phyloP scores from a whole-genome alignment of 2,113 vertebrate genomes.

The Corvus hawaiiensis region DNA sequence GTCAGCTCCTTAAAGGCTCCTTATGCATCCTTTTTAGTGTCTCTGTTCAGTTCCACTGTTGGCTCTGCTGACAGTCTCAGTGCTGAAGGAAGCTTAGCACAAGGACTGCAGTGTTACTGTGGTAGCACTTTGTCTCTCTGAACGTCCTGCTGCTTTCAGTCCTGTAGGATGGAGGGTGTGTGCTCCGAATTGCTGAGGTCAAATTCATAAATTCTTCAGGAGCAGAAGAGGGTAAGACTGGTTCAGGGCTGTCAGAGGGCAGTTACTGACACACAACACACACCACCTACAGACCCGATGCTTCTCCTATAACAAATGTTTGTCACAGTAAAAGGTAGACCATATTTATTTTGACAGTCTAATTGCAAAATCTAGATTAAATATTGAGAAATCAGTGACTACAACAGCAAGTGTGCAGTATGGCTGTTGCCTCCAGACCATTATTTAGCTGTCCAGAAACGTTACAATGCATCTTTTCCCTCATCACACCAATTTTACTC shows the following conservation, averaged over 20 bases:
- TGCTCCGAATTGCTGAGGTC: background rate
- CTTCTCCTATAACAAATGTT: background rate
- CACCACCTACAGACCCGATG: fast-evolving
- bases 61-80: background rate
- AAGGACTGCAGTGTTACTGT: background rate
- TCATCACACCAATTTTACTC: background rate
- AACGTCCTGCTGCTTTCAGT: background rate
- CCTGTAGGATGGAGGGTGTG: background rate
- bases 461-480: background rate
- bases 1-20: background rate
- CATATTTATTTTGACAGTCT: background rate
- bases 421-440: background rate
- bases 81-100: background rate
- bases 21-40: background rate
- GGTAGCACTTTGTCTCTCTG: background rate
- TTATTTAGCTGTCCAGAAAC: background rate
- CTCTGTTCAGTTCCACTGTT: background rate
- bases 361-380: background rate
- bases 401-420: background rate
- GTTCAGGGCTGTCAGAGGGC: background rate
- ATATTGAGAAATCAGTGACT: background rate
- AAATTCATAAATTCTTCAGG: background rate
- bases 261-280: background rate
- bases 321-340: background rate
- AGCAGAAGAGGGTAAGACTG: background rate